Conservation (phyloP, 2,888 invertebrate species). For the Erannis defoliaria region DNA sequence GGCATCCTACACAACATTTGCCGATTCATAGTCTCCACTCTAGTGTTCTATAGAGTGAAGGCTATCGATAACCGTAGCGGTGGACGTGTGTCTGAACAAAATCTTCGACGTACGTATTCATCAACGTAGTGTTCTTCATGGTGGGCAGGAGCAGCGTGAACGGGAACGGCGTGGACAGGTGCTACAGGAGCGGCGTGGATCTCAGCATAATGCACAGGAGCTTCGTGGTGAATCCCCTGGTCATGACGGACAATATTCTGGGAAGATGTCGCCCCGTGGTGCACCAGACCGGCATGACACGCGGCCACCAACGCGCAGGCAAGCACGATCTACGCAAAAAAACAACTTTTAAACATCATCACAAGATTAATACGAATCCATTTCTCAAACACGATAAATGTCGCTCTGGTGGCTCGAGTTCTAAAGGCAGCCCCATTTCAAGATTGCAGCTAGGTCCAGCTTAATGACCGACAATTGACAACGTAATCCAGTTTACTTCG, state of each 20-base stretch:
- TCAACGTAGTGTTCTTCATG: slow-evolving; percentile 78
- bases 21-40: too few relatives aligned
- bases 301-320: slow-evolving; percentile 71
- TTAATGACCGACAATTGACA: slow-evolving; percentile 46
- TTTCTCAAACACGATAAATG: slow-evolving; percentile 1
- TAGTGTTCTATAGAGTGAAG: too few relatives aligned
- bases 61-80: too few relatives aligned
- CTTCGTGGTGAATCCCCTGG: slow-evolving; percentile 70
- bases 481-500: slow-evolving; percentile 50
- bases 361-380: neutral
- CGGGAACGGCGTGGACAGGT: slow-evolving; percentile 48
- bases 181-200: slow-evolving; percentile 54
- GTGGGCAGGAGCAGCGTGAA: slow-evolving; percentile 50
- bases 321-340: slow-evolving; percentile 63
- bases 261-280: slow-evolving; percentile 79
- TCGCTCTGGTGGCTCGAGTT: neutral
- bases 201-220: slow-evolving; percentile 66
- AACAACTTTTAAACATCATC: slow-evolving; percentile 9
- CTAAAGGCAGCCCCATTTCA: slow-evolving; percentile 28
- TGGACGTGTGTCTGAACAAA: too few relatives aligned
- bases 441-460: slow-evolving; percentile 35
- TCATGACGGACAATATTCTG: slow-evolving; percentile 81
- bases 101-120: slow-evolving; percentile 69
- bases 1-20: too few relatives aligned
- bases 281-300: slow-evolving; percentile 74